These are phyloP conservation scores for Drosophila robusta DNA, from an alignment of 2,888 invertebrate genomes.

Conservation along the genomic window DNA sequence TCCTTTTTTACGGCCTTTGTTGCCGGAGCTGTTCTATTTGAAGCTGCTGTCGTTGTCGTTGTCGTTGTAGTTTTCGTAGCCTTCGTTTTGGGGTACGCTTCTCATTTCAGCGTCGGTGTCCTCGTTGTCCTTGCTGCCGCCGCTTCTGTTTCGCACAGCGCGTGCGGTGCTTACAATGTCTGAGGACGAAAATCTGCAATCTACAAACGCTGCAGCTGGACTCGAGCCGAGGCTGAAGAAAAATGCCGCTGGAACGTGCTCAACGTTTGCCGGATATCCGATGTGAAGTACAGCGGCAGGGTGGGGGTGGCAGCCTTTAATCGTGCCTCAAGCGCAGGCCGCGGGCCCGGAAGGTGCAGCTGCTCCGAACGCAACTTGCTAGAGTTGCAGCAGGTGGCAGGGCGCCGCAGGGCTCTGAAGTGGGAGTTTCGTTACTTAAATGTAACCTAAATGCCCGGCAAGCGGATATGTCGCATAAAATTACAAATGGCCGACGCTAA, in stretches of 20 bases:
- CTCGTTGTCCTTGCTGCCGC: constrained; percentile 46
- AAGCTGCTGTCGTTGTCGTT: constrained; percentile 13
- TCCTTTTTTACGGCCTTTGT: constrained; percentile 57
- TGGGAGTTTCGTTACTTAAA: constrained; percentile 56
- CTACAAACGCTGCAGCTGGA: constrained; percentile 47
- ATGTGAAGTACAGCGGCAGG: constrained; percentile 23
- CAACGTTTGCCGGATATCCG: constrained; percentile 68
- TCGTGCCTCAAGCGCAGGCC: constrained; percentile 44
- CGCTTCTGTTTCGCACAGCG: constrained; percentile 48
- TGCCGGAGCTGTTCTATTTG: constrained; percentile 30
- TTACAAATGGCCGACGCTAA: constrained; percentile 61
- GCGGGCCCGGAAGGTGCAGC: constrained; percentile 57
- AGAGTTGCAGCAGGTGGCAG: not conserved
- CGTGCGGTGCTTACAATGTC: constrained; percentile 63
- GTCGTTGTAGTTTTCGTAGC: constrained; percentile 11
- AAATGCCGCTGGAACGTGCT: constrained; percentile 75
- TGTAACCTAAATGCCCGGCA: constrained; percentile 74
- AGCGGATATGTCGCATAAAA: constrained; percentile 76
- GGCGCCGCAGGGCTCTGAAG: constrained; percentile 6
- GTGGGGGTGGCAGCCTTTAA: constrained; percentile 20
- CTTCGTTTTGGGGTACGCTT: constrained; percentile 32
- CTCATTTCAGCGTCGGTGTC: constrained; percentile 44
- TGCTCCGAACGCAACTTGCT: not conserved
- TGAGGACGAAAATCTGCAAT: constrained; percentile 48
- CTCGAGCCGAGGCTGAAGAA: constrained; percentile 45